Percentiles rank a stretch among this genome's conserved stretches.
Conservation (phyloP, 2,888 invertebrate species). For the Chrysolina oricalcia region DNA sequence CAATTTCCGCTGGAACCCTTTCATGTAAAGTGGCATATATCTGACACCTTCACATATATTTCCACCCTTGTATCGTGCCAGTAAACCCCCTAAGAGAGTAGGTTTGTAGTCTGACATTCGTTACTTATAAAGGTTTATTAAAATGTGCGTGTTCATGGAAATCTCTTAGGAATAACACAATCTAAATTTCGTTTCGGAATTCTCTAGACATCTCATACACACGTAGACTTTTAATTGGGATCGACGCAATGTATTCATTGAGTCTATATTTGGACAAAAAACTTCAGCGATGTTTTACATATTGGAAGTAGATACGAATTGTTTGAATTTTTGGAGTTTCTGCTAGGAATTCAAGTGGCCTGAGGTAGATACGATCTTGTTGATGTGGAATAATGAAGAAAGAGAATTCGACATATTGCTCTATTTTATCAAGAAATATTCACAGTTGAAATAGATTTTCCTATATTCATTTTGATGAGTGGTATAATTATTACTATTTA, state of each 20-base stretch:
- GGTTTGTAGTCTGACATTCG: constrained; percentile 53
- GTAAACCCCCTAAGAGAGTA: constrained; percentile 47
- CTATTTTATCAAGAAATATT: too few relatives aligned
- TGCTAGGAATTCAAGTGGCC: too few relatives aligned
- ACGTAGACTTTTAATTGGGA: constrained; percentile 14
- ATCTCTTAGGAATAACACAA: constrained; percentile 54
- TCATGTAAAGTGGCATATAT: constrained; percentile 53
- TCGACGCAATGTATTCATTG: neutral
- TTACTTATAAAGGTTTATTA: constrained; percentile 59
- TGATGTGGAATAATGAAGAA: too few relatives aligned
- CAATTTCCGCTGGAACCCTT: constrained; percentile 51
- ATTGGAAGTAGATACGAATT: neutral
- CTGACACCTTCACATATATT: constrained; percentile 51
- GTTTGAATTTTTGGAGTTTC: too few relatives aligned
- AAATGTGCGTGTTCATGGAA: constrained; percentile 54
- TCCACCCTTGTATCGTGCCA: constrained; percentile 51
- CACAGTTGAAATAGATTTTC: too few relatives aligned
- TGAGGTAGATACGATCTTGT: too few relatives aligned
- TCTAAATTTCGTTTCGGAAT: constrained; percentile 39
- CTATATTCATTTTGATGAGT: too few relatives aligned
- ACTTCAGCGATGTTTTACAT: neutral
- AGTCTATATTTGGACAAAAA: neutral
- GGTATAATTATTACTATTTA: too few relatives aligned
- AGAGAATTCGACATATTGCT: too few relatives aligned
- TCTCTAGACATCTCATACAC: neutral